phyloP scores from a whole-genome alignment of 2,888 invertebrate genomes.

The Ditylenchus weischeri region DNA sequence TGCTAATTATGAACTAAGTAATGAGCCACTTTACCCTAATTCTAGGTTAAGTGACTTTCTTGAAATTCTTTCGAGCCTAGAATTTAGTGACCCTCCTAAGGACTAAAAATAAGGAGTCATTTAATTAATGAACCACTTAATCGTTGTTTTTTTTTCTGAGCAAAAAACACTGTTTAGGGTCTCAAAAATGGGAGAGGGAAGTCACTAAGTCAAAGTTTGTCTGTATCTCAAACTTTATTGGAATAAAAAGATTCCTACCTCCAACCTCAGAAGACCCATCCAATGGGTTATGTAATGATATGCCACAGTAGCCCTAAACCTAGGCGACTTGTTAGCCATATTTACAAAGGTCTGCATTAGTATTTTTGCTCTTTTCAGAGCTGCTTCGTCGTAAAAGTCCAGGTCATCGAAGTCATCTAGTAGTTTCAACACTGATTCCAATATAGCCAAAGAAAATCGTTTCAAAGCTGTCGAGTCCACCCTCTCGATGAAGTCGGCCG shows the following conservation, averaged over 20 bases:
- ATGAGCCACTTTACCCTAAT: too few species aligned
- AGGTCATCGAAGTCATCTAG: slow-evolving; percentile 6
- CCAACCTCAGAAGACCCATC: slow-evolving; percentile 4
- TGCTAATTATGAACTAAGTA: too few species aligned
- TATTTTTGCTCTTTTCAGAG: neutral
- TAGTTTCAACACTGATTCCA: slow-evolving; percentile 10
- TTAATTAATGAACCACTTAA: too few species aligned
- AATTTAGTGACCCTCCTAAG: too few species aligned
- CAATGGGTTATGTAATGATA: slow-evolving; percentile 7
- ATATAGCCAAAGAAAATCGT: slow-evolving; percentile 3
- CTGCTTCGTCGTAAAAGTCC: slow-evolving; percentile 9
- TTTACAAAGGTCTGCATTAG: slow-evolving; percentile 10
- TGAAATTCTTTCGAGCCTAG: too few species aligned
- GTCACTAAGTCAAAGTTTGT: too few species aligned
- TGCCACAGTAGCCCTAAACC: slow-evolving; percentile 1
- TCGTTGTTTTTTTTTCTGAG: too few species aligned
- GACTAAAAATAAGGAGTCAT: too few species aligned
- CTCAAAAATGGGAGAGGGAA: too few species aligned
- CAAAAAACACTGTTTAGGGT: too few species aligned
- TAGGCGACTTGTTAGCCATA: slow-evolving; percentile 10
- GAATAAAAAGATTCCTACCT: neutral
- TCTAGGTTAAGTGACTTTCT: too few species aligned
- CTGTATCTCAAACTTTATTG: too few species aligned
- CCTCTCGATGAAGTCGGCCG: slow-evolving; percentile 6
- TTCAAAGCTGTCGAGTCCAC: slow-evolving; percentile 4